These are phyloP conservation scores for Melanerpes formicivorus DNA, from an alignment of 2,113 vertebrate species.

Conservation along the genomic window DNA sequence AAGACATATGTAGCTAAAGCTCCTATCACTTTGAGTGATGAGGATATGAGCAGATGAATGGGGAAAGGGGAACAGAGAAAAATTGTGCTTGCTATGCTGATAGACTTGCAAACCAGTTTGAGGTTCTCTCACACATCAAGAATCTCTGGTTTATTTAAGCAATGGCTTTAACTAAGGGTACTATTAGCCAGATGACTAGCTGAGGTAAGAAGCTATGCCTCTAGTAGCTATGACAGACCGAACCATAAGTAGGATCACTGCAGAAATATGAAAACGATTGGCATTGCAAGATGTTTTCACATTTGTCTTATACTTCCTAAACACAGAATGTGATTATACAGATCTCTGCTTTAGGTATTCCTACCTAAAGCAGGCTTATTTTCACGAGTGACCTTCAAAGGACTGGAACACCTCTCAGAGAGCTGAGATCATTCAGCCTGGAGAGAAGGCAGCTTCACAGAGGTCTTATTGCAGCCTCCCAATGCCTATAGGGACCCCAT, in stretches of 20 bases:
- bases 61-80: neutral
- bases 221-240: neutral
- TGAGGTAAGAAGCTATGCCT: neutral
- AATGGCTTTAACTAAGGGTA: neutral
- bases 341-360: neutral
- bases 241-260: neutral
- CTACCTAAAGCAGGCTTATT: neutral
- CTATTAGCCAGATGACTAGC: neutral
- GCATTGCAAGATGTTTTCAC: neutral
- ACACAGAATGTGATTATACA: neutral
- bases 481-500: neutral
- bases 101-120: neutral
- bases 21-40: neutral
- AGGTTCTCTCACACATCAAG: neutral
- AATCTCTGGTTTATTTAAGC: slow-evolving; percentile 1
- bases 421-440: neutral
- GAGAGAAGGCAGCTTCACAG: neutral
- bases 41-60: neutral
- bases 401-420: neutral
- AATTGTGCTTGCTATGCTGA: neutral
- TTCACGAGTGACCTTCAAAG: neutral
- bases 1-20: neutral
- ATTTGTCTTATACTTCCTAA: neutral
- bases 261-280: neutral
- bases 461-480: neutral